Conservation (phyloP, 2,113 vertebrate species). For the Ploceus nigricollis region DNA sequence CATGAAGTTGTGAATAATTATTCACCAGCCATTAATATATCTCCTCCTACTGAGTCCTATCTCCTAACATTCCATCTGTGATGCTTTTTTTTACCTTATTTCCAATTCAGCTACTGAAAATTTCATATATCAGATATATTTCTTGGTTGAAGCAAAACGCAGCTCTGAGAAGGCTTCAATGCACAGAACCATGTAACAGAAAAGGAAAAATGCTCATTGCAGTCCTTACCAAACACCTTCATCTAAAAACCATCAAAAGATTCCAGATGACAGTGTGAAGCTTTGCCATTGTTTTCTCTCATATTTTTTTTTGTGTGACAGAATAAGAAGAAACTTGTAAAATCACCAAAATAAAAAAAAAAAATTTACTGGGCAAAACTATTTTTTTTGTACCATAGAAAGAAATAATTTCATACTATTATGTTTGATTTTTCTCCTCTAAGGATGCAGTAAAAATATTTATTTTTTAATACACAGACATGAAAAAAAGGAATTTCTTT, state of each 20-base stretch:
- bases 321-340: not conserved
- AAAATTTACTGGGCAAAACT: not conserved
- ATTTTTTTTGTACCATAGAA: not conserved
- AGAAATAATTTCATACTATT: not conserved
- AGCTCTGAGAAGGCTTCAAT: not conserved
- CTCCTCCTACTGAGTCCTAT: slow-evolving; percentile 11
- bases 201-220: not conserved
- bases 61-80: slow-evolving; percentile 33
- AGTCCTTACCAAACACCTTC: not conserved
- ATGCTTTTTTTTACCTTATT: slow-evolving; percentile 14
- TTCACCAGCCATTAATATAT: slow-evolving; percentile 43
- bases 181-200: not conserved
- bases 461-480: not conserved
- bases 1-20: slow-evolving; percentile 44
- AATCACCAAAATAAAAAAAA: not conserved
- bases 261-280: not conserved
- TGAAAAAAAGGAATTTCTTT: not conserved
- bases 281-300: not conserved
- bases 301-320: not conserved
- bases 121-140: not conserved
- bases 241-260: slow-evolving; percentile 6
- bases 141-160: not conserved
- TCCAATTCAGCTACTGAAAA: slow-evolving; percentile 34
- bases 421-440: not conserved
- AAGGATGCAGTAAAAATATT: not conserved